Percentiles rank a stretch among this genome's conserved stretches.
These are phyloP conservation scores for Peromyscus leucopus DNA, from an alignment of 2,113 vertebrate genomes.

Conservation along the genomic window DNA sequence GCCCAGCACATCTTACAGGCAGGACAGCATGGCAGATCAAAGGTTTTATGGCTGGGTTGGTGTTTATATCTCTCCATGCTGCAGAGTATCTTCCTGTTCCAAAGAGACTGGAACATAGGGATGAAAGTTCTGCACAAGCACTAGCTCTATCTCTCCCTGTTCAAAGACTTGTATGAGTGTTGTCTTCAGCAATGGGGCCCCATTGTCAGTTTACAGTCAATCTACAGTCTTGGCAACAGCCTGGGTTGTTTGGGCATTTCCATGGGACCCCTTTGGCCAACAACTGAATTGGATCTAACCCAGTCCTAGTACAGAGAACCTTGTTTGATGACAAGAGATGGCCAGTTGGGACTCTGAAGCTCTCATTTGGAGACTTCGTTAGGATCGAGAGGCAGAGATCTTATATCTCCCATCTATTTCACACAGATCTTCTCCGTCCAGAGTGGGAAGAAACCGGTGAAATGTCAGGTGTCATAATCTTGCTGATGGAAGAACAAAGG, in stretches of 20 bases:
- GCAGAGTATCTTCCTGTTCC: neutral
- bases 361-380: neutral
- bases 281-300: neutral
- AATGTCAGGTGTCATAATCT: no score
- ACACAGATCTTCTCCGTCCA: neutral
- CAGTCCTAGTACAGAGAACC: neutral
- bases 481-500: no score
- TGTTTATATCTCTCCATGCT: neutral
- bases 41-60: neutral
- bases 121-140: neutral
- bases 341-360: neutral
- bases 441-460: neutral
- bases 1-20: neutral
- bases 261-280: neutral
- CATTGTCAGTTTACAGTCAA: neutral
- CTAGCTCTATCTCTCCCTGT: neutral
- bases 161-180: neutral
- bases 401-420: neutral
- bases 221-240: neutral
- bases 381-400: neutral
- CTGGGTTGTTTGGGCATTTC: neutral
- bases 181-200: neutral
- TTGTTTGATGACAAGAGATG: neutral
- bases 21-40: neutral
- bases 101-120: neutral